Percentiles rank a stretch among this genome's conserved stretches.
Evolutionary conservation across 2,888 invertebrate species (phyloP).

Genomic region (Pediacus dermestoides): DNA sequence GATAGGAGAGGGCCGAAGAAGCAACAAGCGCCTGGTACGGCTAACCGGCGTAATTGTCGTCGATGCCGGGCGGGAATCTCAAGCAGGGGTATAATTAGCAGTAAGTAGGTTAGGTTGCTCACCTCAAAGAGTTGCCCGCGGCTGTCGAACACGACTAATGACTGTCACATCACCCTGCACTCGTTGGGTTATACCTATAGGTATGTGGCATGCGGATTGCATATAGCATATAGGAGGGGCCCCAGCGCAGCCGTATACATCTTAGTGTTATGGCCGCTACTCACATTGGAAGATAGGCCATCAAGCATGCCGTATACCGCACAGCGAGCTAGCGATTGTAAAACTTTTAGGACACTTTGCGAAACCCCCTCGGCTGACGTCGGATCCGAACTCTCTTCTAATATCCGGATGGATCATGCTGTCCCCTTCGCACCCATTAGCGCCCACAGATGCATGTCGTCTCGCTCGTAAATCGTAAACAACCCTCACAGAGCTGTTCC

Average conservation of each 20-base stretch:
- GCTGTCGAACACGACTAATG: constrained; percentile 51
- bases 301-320: constrained; percentile 57
- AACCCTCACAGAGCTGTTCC: constrained; percentile 38
- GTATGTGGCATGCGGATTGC: constrained; percentile 52
- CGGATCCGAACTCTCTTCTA: constrained; percentile 46
- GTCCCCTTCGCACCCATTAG: constrained; percentile 39
- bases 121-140: constrained; percentile 46
- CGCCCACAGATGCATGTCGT: constrained; percentile 30
- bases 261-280: constrained; percentile 60
- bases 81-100: constrained; percentile 41
- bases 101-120: constrained; percentile 47
- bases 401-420: constrained; percentile 45
- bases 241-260: constrained; percentile 63
- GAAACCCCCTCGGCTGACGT: constrained; percentile 45
- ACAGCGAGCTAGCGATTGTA: constrained; percentile 57
- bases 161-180: constrained; percentile 50
- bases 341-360: constrained; percentile 63
- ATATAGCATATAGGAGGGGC: constrained; percentile 52
- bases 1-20: constrained; percentile 29
- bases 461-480: constrained; percentile 47
- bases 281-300: constrained; percentile 65
- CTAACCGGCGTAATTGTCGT: constrained; percentile 34
- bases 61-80: constrained; percentile 30
- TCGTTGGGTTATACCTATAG: constrained; percentile 49
- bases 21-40: constrained; percentile 37